phyloP scores from a whole-genome alignment of 2,888 invertebrate genomes.

The Erebia aethiops region DNA sequence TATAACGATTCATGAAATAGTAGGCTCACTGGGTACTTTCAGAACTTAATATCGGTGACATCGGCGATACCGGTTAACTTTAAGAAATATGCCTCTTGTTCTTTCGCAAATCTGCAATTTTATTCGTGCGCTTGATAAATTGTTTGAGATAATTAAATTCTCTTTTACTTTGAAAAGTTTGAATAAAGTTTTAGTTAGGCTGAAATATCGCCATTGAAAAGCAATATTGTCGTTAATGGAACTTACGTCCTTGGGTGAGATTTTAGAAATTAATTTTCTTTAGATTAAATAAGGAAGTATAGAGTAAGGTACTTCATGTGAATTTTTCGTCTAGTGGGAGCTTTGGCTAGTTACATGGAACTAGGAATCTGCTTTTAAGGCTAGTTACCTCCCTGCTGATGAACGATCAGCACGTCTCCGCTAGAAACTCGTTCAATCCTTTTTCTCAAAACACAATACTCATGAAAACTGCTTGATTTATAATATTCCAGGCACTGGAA shows the following conservation, averaged over 20 bases:
- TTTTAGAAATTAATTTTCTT: too few relatives aligned
- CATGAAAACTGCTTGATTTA: constrained; percentile 51
- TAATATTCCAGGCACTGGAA: constrained; percentile 56
- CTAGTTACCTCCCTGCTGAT: too few relatives aligned
- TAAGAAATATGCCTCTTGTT: constrained; percentile 46
- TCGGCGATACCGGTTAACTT: constrained; percentile 44
- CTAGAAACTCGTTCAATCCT: too few relatives aligned
- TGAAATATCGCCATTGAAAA: not conserved
- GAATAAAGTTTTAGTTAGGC: not conserved
- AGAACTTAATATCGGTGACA: constrained; percentile 51
- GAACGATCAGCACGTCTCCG: too few relatives aligned
- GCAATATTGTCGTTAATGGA: not conserved
- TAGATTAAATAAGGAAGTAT: too few relatives aligned
- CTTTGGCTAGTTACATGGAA: too few relatives aligned
- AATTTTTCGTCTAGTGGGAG: too few relatives aligned
- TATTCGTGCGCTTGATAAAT: constrained; percentile 35
- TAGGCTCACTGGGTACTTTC: constrained; percentile 46
- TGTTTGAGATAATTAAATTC: constrained; percentile 31
- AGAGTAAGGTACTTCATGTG: too few relatives aligned
- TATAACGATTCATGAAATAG: constrained; percentile 56
- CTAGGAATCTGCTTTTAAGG: too few relatives aligned
- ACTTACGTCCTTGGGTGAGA: not conserved
- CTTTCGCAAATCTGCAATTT: constrained; percentile 40
- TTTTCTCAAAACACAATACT: not conserved
- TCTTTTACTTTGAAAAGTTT: constrained; percentile 4